Base-by-base conservation (phyloP, 2,888 invertebrate species). In the Metellina segmentata region DNA sequence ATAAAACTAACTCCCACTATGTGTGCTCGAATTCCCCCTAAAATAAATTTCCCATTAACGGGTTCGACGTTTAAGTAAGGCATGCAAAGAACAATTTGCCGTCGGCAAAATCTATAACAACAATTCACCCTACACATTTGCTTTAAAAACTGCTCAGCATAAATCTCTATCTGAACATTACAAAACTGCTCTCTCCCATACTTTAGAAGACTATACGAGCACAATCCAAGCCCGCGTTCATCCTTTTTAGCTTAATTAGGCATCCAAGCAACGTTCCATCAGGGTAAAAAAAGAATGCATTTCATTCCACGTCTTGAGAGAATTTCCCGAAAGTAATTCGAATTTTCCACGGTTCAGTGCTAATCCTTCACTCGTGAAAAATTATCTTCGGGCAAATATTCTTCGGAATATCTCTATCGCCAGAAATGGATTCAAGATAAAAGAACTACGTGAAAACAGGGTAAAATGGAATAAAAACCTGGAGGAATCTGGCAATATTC, bases 311-410 rank as follows among this genome's bases (percentile, higher is more conserved):
- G n/a, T 72, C 52, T 72, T 19, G n/a, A 11, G 49, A 48, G 74
- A 81, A 88, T 74, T 88, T 81, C 81, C 69, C 74, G 81, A 88
- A 88, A 88, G 75, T 88, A 88, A 88, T 88, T 81, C 88, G 75
- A 81, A 88, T 88, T 81, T 81, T 69, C 74, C 49, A 19, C 81
- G 75, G 52, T 4, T 75, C 69, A 72, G 8, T 75, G 86, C 53
- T n/a, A 74, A 81, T 79, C 79, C 49, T 16, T 78, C 13, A 51
- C 13, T 71, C 69, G 49, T 51, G 79, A 88, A 88, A 81, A 81
- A 52, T 88, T 16, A 1, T 77, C 81, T 72, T 16, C 79, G 52
- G 20, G 85, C 48, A 85, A 85, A 75, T 75, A 85, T 75, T 74
- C 53, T 20, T 82, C 75, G 61, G 85, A 85, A 48, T 51, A 85